Evolutionary conservation across 2,888 invertebrate genomes (phyloP), one percentile per base, ranked within the genome.

Genomic region (Plebejus anna): DNA sequence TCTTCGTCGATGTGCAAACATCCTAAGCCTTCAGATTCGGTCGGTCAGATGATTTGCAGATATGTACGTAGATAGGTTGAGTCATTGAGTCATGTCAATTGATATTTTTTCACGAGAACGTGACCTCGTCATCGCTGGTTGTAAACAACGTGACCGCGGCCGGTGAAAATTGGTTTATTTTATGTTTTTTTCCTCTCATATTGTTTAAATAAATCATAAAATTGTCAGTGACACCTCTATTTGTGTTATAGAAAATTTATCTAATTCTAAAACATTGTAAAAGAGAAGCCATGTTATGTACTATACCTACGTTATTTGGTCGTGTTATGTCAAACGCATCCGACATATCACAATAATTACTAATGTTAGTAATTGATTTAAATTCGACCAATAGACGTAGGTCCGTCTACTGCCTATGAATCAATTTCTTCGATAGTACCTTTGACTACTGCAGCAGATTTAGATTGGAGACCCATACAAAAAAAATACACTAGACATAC

Each of bases 111-210:
- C 59, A 71, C n/a, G 55, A 38, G 38, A 55, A 28, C 47, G 51
- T 57, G 76, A 76, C 76, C 76, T 76, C 59, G 76, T 11, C 6
- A 76, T 38, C 47, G 72, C 4, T 72, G 59, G 59, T 47, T 72
- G 76, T 76, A 76, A 76, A 76, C 72, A 76, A 70, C 76, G 76
- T 76, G 76, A 76, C 57, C 42, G 70, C 57, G 57, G 38, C 57
- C 76, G n/a, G 57, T 71, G 51, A 76, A 76, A 76, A 72, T 76
- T 72, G 76, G 76, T 76, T 72, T 76, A 22, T 59, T 59, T 76
- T 28, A 57, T 28, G 57, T 55, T 57, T 71, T 76, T 57, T 76
- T 36, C 57, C 57, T 76, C 57, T 0, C 42, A 57, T 22, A 32
- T 59, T 76, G 22, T 72, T 76, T 76, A 57, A 57, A 57, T 70